phyloP scores from a whole-genome alignment of 92 coral and sea anemone genomes.

The Palythoa caribaeorum region DNA sequence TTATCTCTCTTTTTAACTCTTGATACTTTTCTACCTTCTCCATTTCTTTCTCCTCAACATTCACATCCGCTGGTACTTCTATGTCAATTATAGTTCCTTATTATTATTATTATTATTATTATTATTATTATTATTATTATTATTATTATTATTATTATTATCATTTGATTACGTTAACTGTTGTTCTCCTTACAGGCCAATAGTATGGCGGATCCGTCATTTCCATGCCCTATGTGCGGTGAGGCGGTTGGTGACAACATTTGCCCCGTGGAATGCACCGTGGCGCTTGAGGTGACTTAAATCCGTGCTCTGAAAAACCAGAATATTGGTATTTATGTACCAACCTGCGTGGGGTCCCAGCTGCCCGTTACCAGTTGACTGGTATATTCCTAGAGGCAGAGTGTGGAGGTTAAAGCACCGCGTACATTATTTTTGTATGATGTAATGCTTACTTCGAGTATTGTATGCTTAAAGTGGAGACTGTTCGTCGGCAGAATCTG shows the following conservation, averaged over 20 bases:
- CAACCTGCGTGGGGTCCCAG: neutral
- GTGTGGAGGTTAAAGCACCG: neutral
- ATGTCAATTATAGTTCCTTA: too few species aligned
- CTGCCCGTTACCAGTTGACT: neutral
- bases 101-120: too few species aligned
- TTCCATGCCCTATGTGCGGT: slow-evolving; percentile 94
- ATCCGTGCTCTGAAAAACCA: neutral
- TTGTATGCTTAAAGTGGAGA: too few species aligned
- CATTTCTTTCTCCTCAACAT: too few species aligned
- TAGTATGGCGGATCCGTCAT: slow-evolving; percentile 88
- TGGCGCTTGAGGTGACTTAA: slow-evolving; percentile 84
- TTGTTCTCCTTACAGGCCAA: slow-evolving; percentile 75
- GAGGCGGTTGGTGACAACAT: slow-evolving; percentile 76
- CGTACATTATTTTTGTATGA: neutral
- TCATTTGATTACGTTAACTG: neutral
- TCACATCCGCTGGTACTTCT: too few species aligned
- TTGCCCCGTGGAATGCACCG: slow-evolving; percentile 84
- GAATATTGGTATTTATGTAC: neutral
- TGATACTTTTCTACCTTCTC: too few species aligned
- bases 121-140: neutral
- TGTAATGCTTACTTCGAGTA: neutral
- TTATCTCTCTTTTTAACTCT: too few species aligned
- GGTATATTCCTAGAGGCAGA: neutral
- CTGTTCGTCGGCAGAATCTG: too few species aligned
- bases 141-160: neutral